These are phyloP conservation scores for Dugesia japonica DNA, from an alignment of 2,888 invertebrate species.

Conservation along the genomic window DNA sequence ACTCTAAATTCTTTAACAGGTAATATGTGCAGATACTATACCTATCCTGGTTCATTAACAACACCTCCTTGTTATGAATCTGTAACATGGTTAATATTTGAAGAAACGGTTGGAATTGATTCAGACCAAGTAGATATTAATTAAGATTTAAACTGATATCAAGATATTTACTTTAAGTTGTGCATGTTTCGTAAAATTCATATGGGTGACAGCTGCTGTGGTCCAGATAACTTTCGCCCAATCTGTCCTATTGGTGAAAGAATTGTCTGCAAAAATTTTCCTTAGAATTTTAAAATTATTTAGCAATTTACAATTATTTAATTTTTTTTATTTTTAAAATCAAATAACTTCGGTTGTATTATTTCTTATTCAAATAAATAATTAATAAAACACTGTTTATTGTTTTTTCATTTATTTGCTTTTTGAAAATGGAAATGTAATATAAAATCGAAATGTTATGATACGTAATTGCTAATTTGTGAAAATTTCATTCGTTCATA, in stretches of 20 bases:
- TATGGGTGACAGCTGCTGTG: conserved; percentile 3
- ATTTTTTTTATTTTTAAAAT: too few relatives aligned
- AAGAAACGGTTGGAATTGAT: conserved; percentile 12
- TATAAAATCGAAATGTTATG: too few relatives aligned
- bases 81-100: conserved; percentile 8
- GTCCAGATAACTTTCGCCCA: not conserved
- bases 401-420: too few relatives aligned
- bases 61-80: conserved; percentile 8
- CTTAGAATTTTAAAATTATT: not conserved
- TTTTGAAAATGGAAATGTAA: too few relatives aligned
- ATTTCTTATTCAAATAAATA: too few relatives aligned
- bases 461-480: too few relatives aligned
- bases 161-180: not conserved
- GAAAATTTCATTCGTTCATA: not conserved
- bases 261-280: conserved; percentile 5
- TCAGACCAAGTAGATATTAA: not conserved
- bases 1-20: not conserved
- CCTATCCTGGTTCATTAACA: not conserved
- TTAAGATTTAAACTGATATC: not conserved
- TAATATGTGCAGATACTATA: not conserved
- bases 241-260: conserved; percentile 8
- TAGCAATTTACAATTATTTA: not conserved
- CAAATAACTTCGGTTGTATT: too few relatives aligned
- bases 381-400: too few relatives aligned
- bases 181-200: not conserved